These are phyloP conservation scores for Araneus ventricosus DNA, from an alignment of 1,140 invertebrate genomes.

Conservation along the genomic window DNA sequence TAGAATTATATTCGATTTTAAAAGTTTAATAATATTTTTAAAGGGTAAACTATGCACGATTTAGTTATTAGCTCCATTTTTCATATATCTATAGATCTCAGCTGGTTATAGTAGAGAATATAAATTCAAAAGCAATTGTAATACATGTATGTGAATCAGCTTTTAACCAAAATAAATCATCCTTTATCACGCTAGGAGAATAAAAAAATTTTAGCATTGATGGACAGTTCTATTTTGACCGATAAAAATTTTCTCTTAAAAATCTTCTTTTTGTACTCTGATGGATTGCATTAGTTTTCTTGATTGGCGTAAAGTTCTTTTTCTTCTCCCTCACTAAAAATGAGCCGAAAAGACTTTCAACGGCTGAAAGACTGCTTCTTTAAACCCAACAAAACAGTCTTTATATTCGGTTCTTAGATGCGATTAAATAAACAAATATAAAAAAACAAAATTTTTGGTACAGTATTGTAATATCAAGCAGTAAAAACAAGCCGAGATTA, in stretches of 20 bases:
- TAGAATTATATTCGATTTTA: too few relatives aligned
- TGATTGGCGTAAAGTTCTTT: neutral
- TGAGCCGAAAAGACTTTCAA: neutral
- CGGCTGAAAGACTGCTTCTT: neutral
- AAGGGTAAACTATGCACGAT: too few relatives aligned
- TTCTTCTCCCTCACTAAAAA: neutral
- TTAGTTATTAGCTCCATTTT: too few relatives aligned
- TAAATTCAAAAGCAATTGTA: neutral
- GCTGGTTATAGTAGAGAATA: too few relatives aligned
- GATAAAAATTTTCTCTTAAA: neutral
- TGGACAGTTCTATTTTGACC: neutral
- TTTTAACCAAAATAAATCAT: neutral
- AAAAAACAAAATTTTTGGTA: neutral
- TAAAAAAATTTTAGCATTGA: neutral
- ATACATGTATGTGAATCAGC: neutral
- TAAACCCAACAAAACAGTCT: neutral
- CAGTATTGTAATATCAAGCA: neutral
- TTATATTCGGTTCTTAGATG: neutral
- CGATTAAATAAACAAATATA: neutral
- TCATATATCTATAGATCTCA: too few relatives aligned
- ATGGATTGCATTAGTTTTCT: neutral
- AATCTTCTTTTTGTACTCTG: neutral
- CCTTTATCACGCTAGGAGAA: neutral
- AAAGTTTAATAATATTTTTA: too few relatives aligned
- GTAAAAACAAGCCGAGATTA: slow-evolving; percentile 40